Evolutionary conservation across 1,140 invertebrate genomes (phyloP).

Genomic region (Zaprionus nigranus): DNA sequence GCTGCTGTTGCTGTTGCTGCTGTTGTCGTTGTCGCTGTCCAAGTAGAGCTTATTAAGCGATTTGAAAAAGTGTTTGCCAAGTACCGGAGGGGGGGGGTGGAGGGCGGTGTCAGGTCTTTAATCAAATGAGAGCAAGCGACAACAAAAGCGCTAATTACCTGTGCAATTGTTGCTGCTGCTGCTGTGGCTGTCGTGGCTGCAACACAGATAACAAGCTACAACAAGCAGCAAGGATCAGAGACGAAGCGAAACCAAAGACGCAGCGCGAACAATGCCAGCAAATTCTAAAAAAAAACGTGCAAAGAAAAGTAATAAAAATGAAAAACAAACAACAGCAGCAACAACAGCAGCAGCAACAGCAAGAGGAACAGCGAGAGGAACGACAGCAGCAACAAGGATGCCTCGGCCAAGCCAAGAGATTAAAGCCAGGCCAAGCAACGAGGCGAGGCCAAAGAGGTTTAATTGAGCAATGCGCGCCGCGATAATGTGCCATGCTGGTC

Average conservation of each 20-base stretch:
- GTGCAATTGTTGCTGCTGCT: slow-evolving; percentile 41
- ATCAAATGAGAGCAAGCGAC: slow-evolving; percentile 69
- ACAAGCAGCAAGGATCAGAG: slow-evolving; percentile 41
- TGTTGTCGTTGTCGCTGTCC: background rate
- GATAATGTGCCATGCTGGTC: background rate
- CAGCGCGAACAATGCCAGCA: slow-evolving; percentile 52
- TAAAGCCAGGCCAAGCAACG: slow-evolving; percentile 55
- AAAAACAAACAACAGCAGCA: slow-evolving; percentile 46
- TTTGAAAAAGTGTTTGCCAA: slow-evolving; percentile 45
- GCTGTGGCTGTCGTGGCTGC: slow-evolving; percentile 9
- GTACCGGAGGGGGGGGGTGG: background rate
- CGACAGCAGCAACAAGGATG: slow-evolving; percentile 11
- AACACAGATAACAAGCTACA: slow-evolving; percentile 35
- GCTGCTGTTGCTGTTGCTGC: background rate
- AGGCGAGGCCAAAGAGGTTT: slow-evolving; percentile 46
- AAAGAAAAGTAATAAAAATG: slow-evolving; percentile 47
- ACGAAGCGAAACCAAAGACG: slow-evolving; percentile 20
- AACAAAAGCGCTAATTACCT: slow-evolving; percentile 67
- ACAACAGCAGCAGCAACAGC: slow-evolving; percentile 19
- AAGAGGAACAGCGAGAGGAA: slow-evolving; percentile 11
- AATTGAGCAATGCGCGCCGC: slow-evolving; percentile 60
- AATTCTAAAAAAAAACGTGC: slow-evolving; percentile 32
- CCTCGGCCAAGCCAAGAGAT: slow-evolving; percentile 61
- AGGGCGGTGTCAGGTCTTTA: slow-evolving; percentile 38
- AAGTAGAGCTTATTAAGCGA: slow-evolving; percentile 45